Evolutionary conservation across 1,140 invertebrate species (phyloP).

Genomic region (Sitobion miscanthi): DNA sequence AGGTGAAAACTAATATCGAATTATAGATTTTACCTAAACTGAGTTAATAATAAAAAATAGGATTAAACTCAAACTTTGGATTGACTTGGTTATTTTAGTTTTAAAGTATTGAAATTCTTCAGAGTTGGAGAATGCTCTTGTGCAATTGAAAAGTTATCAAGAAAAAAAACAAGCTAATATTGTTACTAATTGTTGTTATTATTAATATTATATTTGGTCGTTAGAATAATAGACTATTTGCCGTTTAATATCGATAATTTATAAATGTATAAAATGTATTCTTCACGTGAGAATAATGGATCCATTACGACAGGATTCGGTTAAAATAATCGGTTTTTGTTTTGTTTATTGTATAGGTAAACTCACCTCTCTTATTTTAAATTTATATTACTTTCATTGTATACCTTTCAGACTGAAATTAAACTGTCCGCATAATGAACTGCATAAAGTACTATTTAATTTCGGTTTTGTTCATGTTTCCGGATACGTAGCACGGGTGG

Average conservation of each 20-base stretch:
- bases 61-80: neutral
- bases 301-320: neutral
- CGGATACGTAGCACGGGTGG: neutral
- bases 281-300: neutral
- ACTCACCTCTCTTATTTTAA: neutral
- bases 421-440: constrained; percentile 1
- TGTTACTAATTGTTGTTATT: neutral
- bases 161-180: neutral
- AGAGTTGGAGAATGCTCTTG: neutral
- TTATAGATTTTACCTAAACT: constrained; percentile 7
- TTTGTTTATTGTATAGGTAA: neutral
- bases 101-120: neutral
- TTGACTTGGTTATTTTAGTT: neutral
- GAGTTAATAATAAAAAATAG: neutral
- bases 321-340: neutral
- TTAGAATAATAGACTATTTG: neutral
- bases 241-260: neutral
- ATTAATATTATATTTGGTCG: neutral
- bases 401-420: neutral
- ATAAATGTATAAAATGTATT: neutral
- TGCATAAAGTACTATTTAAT: constrained; percentile 11
- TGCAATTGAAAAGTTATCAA: neutral
- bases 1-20: neutral
- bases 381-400: neutral
- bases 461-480: neutral